Base-by-base conservation (phyloP, 2,888 invertebrate species). In the Caenorhabditis sinica region DNA sequence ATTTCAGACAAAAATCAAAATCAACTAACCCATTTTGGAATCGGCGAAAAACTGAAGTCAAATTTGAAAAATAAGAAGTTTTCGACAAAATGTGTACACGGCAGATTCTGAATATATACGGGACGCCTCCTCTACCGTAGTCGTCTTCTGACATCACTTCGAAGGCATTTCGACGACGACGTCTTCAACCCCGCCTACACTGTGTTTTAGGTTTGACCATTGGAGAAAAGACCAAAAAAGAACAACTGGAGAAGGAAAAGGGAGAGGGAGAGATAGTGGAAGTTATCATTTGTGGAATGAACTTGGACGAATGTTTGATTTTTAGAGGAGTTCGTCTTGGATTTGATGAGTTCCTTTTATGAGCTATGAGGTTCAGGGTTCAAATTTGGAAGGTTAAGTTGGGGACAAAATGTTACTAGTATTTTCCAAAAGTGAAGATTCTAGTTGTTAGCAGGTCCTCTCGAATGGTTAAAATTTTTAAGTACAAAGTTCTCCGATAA, bases 151-250 rank as follows among this genome's bases (percentile, higher is more conserved):
- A 72, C 65, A 65, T 72, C 79, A 72, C 51, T 63, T 69, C 36
- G 36, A 51, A 15, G 56, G 3, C 65, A 65, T 28, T 56, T 43
- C 43, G 11, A 45, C 40, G 11, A 45, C 40, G 49, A 49, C 49
- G 49, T 49, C 49, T n/a, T n/a, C 20, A 8, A n/a, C 65, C 30
- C 56, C 79, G 79, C 79, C 79, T 65, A 33, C 71, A 69, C 4
- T 69, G 69, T 69, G 40, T 79, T 53, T 77, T 49, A 33, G 69
- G 68, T 77, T 61, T 60, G 58, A 61, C 60, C 61, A 51, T 33
- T 76, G 60, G 36, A 13, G 40, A n/a, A 49, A 66, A 68, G 77
- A 71, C 76, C 40, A 63, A 79, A n/a, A 79, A 79, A 79, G 77
- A 79, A 79, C 77, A 69, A 79, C 56, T 69, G 51, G 49, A n/a